Conservation (phyloP, 2,888 invertebrate species). For the Caenorhabditis sp. region DNA sequence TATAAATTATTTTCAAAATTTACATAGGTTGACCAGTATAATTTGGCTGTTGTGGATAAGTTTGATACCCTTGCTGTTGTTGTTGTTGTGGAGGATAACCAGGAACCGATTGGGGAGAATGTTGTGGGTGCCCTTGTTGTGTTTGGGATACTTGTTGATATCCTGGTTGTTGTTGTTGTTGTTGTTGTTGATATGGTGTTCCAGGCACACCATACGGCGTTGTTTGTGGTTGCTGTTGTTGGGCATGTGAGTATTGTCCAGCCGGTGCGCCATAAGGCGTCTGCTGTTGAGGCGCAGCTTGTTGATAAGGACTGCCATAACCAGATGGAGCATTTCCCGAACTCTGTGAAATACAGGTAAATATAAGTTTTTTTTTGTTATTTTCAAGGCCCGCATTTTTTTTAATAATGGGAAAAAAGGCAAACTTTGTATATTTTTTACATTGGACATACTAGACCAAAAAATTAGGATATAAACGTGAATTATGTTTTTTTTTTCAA, state of each 20-base stretch:
- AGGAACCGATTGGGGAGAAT: too few species aligned
- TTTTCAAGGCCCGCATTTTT: too few species aligned
- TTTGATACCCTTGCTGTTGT: neutral
- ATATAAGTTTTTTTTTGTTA: neutral
- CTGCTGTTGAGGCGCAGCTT: conserved; percentile 17
- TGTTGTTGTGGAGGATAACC: neutral
- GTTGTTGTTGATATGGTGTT: conserved; percentile 1
- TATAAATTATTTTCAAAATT: neutral
- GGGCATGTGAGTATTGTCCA: neutral
- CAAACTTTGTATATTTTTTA: too few species aligned
- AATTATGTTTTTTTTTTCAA: too few species aligned
- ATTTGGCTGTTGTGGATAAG: neutral
- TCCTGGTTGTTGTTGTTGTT: conserved; percentile 1
- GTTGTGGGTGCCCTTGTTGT: neutral
- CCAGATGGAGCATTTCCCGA: conserved; percentile 12
- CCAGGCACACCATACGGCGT: neutral
- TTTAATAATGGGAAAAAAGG: too few species aligned
- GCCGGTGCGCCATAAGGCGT: conserved; percentile 5
- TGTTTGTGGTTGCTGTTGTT: neutral
- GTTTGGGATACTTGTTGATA: neutral
- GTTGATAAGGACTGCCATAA: neutral
- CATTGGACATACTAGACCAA: too few species aligned
- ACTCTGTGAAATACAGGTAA: conserved; percentile 3
- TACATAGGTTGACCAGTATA: neutral
- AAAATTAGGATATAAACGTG: too few species aligned